Percentiles rank a stretch among this genome's conserved stretches.
Conservation (phyloP, 2,113 vertebrate genomes). For the Genyomyrus donnyi region DNA sequence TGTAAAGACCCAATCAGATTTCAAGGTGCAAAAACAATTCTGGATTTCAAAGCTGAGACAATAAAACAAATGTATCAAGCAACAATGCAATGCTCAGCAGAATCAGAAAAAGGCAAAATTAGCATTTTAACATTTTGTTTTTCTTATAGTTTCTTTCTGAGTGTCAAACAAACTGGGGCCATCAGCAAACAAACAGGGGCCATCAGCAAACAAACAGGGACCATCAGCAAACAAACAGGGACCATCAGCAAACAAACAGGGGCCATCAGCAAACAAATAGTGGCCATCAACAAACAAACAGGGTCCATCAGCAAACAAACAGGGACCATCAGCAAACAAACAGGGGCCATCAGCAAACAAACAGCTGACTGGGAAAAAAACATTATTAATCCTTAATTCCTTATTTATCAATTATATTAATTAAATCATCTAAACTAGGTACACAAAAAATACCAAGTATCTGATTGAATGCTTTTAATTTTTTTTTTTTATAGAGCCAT, state of each 20-base stretch:
- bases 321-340: neutral
- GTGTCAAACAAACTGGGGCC: neutral
- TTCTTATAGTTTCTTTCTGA: neutral
- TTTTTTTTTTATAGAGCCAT: neutral
- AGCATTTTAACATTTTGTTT: constrained; percentile 2
- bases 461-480: neutral
- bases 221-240: too few relatives aligned
- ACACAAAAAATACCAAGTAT: neutral
- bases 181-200: too few relatives aligned
- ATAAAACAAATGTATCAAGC: constrained; percentile 52
- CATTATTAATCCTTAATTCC: neutral
- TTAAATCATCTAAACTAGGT: neutral
- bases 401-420: neutral
- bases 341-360: too few relatives aligned
- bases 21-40: constrained; percentile 60
- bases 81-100: constrained; percentile 3
- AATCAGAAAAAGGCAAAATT: neutral
- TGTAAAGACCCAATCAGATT: constrained; percentile 64
- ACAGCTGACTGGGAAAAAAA: neutral
- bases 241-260: too few relatives aligned
- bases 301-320: too few relatives aligned
- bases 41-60: constrained; percentile 49
- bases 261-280: too few relatives aligned
- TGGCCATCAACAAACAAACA: too few relatives aligned
- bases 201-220: too few relatives aligned